Percentiles rank a stretch among this genome's conserved stretches.
These are phyloP conservation scores for Corbicula japonica DNA, from an alignment of 2,888 invertebrate species.

Conservation along the genomic window DNA sequence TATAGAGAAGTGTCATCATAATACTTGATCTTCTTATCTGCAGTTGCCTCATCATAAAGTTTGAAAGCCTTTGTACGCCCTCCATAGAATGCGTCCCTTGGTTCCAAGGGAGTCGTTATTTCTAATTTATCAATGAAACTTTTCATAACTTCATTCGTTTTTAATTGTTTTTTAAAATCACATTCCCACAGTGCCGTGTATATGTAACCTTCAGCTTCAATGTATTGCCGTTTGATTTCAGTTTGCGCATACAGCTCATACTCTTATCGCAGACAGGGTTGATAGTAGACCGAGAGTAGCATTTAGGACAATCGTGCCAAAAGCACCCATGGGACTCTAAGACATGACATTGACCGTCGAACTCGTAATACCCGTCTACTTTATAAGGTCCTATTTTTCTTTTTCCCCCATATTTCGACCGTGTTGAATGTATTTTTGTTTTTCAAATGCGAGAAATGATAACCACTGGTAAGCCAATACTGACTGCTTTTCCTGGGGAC, in stretches of 20 bases:
- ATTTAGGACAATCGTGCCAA: no score
- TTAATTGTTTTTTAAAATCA: background rate
- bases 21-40: conserved; percentile 14
- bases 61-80: no score
- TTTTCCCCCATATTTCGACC: conserved; percentile 40
- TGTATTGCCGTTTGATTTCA: conserved; percentile 3
- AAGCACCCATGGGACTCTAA: conserved; percentile 47
- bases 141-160: background rate
- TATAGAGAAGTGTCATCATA: conserved; percentile 37
- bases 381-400: conserved; percentile 32
- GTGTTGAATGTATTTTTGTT: conserved; percentile 18
- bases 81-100: no score
- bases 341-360: no score
- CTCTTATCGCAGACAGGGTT: conserved; percentile 38
- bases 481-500: conserved; percentile 27
- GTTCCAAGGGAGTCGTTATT: no score
- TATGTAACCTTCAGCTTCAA: background rate
- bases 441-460: conserved; percentile 17
- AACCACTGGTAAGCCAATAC: conserved; percentile 27
- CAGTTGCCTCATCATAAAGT: conserved; percentile 40
- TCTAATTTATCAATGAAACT: background rate
- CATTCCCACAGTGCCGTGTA: background rate
- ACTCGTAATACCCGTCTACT: conserved; percentile 38
- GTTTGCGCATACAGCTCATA: conserved; percentile 31
- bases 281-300: no score